Evolutionary conservation across 2,888 invertebrate species (phyloP), one percentile per base, ranked within the genome.

Genomic region (Germaria angustata): DNA sequence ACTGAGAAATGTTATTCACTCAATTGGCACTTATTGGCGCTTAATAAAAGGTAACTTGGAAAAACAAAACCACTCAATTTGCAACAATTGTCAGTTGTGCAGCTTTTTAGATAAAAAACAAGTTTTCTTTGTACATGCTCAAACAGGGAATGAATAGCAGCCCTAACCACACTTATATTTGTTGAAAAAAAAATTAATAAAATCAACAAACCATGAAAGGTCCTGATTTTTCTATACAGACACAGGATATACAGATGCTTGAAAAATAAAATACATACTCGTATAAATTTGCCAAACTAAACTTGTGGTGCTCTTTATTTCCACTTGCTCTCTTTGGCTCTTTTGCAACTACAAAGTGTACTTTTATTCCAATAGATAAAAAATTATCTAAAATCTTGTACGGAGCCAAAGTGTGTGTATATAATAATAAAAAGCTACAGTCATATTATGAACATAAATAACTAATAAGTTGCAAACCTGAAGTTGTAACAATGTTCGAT

Each of bases 51-150:
- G 13, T 9, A 2, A 71, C 57, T 57, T 22, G n/a, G n/a, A 55
- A 77, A 83, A 79, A 82, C 82, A 85, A 81, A 85, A 85, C 72
- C 83, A 85, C 86, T 85, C 78, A 78, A 78, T 65, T 88, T 87
- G 88, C 88, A 88, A 88, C 88, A 88, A 88, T 88, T 88, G 88
- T 88, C 87, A 87, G 88, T 88, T 85, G 84, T 84, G 81, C 84
- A 80, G 82, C 78, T 68, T 80, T 72, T 51, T 17, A 15, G n/a
- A n/a, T n/a, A n/a, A n/a, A n/a, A n/a, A n/a, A n/a, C n/a, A n/a
- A n/a, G n/a, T 36, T 34, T 46, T 9, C 17, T 9, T 32, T 49
- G 9, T 46, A 53, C 46, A 24, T 51, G n/a, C 24, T 17, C 57
- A 20, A 22, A 39, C 44, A 61, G 68, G 65, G 61, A 68, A 44